Conservation (phyloP, 2,888 invertebrate genomes). For the Dione juno region DNA sequence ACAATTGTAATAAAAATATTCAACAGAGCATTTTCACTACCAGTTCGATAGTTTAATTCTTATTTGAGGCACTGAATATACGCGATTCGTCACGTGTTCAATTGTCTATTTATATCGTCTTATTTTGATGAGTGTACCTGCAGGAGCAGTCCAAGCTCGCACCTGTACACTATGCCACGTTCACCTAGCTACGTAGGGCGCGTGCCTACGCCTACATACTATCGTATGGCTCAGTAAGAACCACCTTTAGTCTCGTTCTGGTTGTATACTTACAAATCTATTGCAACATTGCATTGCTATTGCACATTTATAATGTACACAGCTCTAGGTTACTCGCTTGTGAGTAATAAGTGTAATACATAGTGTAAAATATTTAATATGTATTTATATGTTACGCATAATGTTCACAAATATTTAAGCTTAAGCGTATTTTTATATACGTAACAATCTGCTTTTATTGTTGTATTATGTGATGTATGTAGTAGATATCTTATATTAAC, state of each 20-base stretch:
- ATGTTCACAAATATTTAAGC: not conserved
- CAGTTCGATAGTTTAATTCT: not conserved
- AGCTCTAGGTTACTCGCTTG: not conserved
- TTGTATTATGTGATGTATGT: not conserved
- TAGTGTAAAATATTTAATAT: not conserved
- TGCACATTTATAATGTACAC: constrained; percentile 11
- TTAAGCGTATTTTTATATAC: not conserved
- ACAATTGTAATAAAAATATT: not conserved
- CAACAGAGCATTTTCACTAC: not conserved
- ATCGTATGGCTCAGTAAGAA: constrained; percentile 78
- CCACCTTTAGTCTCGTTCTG: constrained; percentile 58
- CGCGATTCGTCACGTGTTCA: not conserved
- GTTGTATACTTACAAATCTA: constrained; percentile 17
- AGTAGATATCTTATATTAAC: not conserved
- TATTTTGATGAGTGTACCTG: constrained; percentile 50
- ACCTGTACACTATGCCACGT: constrained; percentile 74
- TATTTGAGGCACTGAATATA: not conserved
- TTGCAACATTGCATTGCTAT: not conserved
- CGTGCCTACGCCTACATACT: constrained; percentile 79
- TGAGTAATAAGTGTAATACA: not conserved
- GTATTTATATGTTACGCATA: not conserved
- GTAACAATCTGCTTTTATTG: not conserved
- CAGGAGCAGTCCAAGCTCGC: constrained; percentile 77
- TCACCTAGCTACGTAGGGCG: constrained; percentile 76
- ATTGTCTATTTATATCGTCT: constrained; percentile 16